A percentile compares a stretch with the other conserved stretches of the same genome.
phyloP scores from a whole-genome alignment of 2,113 vertebrate species.

The Rhynchopsitta pachyrhyncha region DNA sequence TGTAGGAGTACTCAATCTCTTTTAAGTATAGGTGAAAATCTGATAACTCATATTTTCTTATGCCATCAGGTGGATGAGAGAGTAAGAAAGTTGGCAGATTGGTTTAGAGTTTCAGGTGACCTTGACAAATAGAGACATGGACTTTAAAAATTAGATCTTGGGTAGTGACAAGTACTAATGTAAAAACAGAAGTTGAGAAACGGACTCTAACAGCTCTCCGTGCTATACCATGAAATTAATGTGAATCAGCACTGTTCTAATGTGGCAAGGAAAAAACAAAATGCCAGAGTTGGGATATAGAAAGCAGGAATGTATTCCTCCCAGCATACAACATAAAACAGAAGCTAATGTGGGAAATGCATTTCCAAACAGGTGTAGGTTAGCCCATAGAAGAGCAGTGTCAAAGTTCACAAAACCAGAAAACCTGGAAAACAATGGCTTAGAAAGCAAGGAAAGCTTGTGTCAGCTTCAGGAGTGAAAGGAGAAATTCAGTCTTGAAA shows the following conservation, averaged over 20 bases:
- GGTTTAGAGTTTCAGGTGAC: background rate
- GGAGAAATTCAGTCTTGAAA: background rate
- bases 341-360: background rate
- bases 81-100: background rate
- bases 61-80: background rate
- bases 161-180: background rate
- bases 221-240: background rate
- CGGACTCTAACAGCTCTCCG: background rate
- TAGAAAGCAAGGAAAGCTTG: background rate
- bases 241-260: background rate
- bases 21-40: background rate
- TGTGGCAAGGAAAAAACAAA: background rate
- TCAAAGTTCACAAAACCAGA: background rate
- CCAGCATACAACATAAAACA: background rate
- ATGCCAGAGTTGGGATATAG: background rate
- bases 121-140: rapidly evolving
- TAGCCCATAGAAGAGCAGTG: background rate
- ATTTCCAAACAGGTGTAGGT: background rate
- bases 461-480: background rate
- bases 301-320: background rate
- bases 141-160: background rate
- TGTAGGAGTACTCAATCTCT: background rate
- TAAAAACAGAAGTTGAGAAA: background rate
- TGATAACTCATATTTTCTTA: background rate
- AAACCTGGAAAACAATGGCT: background rate